Conservation (phyloP, 1,140 invertebrate species). For the Augochlora pura region DNA sequence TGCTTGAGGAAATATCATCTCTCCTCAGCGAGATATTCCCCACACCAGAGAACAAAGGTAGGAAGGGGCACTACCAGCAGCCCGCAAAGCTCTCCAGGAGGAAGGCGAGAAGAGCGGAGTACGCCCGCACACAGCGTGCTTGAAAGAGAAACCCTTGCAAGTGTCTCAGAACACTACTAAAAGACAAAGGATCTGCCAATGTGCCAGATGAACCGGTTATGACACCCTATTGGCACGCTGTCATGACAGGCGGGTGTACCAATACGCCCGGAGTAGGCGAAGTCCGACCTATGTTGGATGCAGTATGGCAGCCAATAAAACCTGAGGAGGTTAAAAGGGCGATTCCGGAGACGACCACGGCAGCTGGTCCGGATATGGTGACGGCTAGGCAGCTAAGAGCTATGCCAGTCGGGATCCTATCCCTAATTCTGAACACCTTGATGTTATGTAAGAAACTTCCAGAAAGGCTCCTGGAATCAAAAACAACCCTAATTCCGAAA, state of each 20-base stretch:
- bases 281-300: too few species aligned
- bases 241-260: background rate
- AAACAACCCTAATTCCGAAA: conserved; percentile 64
- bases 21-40: background rate
- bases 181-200: background rate
- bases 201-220: background rate
- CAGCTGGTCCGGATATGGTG: conserved; percentile 39
- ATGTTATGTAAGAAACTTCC: conserved; percentile 19
- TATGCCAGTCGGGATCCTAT: background rate
- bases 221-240: conserved; percentile 6
- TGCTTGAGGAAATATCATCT: too few species aligned
- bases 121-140: background rate
- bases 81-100: background rate
- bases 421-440: conserved; percentile 26
- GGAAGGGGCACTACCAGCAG: background rate
- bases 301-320: conserved; percentile 7
- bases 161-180: background rate
- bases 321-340: background rate
- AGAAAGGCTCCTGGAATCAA: conserved; percentile 1
- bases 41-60: background rate
- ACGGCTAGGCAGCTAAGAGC: background rate
- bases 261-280: background rate
- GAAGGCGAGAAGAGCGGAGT: background rate
- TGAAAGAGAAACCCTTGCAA: conserved; percentile 1
- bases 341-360: background rate